Evolutionary conservation across 2,113 vertebrate species (phyloP).

Genomic region (Hymenochirus boettgeri): DNA sequence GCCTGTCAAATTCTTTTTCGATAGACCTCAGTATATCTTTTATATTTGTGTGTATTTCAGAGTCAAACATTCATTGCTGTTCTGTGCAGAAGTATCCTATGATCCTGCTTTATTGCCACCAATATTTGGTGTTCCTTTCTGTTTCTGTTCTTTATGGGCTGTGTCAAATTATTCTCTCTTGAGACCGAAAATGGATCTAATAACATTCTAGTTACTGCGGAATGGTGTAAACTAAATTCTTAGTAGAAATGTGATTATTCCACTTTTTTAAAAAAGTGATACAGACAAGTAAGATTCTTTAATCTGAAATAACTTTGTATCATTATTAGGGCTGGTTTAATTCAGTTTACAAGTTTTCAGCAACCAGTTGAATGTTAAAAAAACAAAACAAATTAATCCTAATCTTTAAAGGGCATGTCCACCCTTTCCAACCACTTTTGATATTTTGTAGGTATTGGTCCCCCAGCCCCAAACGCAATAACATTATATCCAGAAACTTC

Average conservation of each 20-base stretch:
- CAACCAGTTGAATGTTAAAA: background rate
- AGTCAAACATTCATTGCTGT: background rate
- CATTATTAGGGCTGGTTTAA: background rate
- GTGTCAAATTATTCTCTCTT: background rate
- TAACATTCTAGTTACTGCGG: background rate
- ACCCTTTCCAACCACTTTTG: too few species aligned
- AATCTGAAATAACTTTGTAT: background rate
- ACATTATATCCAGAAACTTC: too few species aligned
- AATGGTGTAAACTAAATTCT: background rate
- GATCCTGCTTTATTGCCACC: background rate
- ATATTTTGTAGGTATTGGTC: too few species aligned
- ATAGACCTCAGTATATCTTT: conserved; percentile 1
- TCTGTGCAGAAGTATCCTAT: background rate
- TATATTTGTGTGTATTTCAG: background rate
- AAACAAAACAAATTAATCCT: too few species aligned
- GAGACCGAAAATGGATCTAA: background rate
- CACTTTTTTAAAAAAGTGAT: background rate
- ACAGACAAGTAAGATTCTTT: background rate
- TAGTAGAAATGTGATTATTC: background rate
- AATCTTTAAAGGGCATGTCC: too few species aligned
- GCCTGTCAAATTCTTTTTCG: background rate
- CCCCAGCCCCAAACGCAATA: too few species aligned
- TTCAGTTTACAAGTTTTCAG: background rate
- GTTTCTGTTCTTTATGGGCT: background rate
- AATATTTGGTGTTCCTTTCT: background rate